Base-by-base conservation (phyloP, 2,888 invertebrate genomes). In the Hirtodrosophila cameraria region DNA sequence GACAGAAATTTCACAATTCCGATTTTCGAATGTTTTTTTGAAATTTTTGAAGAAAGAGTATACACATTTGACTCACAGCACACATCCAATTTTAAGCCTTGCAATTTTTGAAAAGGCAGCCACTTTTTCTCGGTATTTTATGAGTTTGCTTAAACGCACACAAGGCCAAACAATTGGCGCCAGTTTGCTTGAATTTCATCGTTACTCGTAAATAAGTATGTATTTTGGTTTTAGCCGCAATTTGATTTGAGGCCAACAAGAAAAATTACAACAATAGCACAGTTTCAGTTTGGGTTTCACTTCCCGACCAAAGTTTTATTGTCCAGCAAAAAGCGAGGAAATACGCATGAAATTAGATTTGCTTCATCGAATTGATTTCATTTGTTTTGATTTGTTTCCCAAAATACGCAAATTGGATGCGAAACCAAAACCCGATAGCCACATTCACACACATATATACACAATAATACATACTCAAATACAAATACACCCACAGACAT, bases 361-460 rank as follows among this genome's bases (percentile, higher is more conserved):
- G 80, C 73, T 84, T 66, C 80, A 84, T 81, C 81, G 80, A 81
- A 84, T 81, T 84, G 80, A 81, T 81, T 80, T 80, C 84, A 80
- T 80, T 77, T 77, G 75, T 72, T 77, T 80, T 84, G 84, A 84
- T 81, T 81, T 81, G 80, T 84, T 81, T 81, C 80, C 61, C 55
- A 78, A 79, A 79, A 79, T 80, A 83, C 82, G 82, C 83, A 84
- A 84, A 80, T 80, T 84, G 84, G 84, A 81, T 83, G 58, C 78
- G 73, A 73, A 61, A 54, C 61, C 41, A 45, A 58, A 54, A 43
- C 52, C 46, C 38, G 36, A 58, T 52, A 41, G 42, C 41, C 59
- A 48, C 35, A 61, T 53, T 18, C 55, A 31, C 57, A 43, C 54
- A 20, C 57, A n/a, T n/a, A n/a, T n/a, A n/a, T n/a, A n/a, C n/a